phyloP scores from a whole-genome alignment of 2,888 invertebrate genomes.

The Clitarchus hookeri region DNA sequence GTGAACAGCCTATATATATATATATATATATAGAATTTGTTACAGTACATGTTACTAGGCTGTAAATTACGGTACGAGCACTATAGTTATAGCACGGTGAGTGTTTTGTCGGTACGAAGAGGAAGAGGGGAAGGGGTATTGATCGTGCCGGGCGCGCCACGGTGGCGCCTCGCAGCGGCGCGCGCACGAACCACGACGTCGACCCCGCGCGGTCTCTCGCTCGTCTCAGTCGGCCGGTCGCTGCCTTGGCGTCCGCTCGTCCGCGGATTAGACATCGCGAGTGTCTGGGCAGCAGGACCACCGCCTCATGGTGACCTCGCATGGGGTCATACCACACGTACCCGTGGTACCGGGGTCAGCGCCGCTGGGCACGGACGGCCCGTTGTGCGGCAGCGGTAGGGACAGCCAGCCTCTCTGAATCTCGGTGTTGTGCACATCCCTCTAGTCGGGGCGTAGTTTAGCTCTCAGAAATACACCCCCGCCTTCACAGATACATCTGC shows the following conservation, averaged over 20 bases:
- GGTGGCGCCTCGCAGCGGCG: slow-evolving; percentile 4
- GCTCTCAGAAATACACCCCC: neutral
- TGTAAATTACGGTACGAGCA: too few relatives aligned
- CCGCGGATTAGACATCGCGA: neutral
- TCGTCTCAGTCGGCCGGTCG: neutral
- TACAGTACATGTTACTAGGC: too few relatives aligned
- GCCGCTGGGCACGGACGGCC: slow-evolving; percentile 27
- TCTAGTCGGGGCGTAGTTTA: neutral
- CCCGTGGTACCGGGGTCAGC: slow-evolving; percentile 51
- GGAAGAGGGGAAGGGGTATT: neutral
- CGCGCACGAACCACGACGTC: neutral
- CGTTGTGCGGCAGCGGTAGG: slow-evolving; percentile 35
- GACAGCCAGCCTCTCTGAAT: neutral
- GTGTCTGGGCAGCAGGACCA: neutral
- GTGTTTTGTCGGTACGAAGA: too few relatives aligned
- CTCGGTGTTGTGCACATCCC: neutral
- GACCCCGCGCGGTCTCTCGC: neutral
- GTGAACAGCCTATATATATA: too few relatives aligned
- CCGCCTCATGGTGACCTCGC: slow-evolving; percentile 27
- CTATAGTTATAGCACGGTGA: too few relatives aligned
- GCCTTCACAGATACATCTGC: neutral
- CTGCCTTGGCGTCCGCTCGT: neutral
- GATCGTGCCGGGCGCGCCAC: neutral
- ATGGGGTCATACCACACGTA: slow-evolving; percentile 52
- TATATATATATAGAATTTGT: too few relatives aligned